These are phyloP conservation scores for Platycheirus rosarum DNA, from an alignment of 2,888 invertebrate species.

Conservation along the genomic window DNA sequence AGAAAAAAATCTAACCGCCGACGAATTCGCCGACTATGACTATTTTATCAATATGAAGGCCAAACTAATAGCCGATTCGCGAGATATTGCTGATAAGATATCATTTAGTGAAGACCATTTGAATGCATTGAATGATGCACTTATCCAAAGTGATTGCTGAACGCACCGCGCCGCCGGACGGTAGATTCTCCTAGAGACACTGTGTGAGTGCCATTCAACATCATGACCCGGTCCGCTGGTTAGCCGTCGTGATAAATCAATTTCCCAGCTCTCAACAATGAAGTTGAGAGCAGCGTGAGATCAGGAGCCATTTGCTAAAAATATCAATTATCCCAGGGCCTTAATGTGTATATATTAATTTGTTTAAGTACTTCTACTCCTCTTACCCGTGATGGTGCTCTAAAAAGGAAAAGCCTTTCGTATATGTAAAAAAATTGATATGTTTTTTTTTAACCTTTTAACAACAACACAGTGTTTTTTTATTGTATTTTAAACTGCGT, in stretches of 20 bases:
- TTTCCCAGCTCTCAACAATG: constrained; percentile 66
- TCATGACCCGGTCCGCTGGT: constrained; percentile 50
- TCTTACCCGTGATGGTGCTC: constrained; percentile 62
- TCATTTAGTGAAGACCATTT: constrained; percentile 92
- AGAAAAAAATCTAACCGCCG: constrained; percentile 87
- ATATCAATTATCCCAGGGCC: constrained; percentile 41
- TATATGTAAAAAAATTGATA: constrained; percentile 7
- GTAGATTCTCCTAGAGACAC: constrained; percentile 37
- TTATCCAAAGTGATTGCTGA: constrained; percentile 82
- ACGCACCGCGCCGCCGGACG: too few relatives aligned
- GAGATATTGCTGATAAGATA: constrained; percentile 92
- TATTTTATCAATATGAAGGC: constrained; percentile 94
- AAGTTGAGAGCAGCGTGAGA: constrained; percentile 69
- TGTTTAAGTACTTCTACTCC: constrained; percentile 16
- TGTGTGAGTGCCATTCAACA: constrained; percentile 63
- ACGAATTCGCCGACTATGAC: constrained; percentile 91
- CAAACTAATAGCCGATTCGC: constrained; percentile 90
- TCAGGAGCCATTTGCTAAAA: constrained; percentile 46
- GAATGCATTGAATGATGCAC: constrained; percentile 84
- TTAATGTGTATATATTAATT: constrained; percentile 57
- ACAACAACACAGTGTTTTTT: constrained; percentile 29
- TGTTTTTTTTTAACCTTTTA: background rate
- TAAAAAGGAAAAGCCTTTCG: constrained; percentile 32
- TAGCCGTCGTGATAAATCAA: constrained; percentile 57
- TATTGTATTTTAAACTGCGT: constrained; percentile 1